Evolutionary conservation across 2,113 vertebrate genomes (phyloP), one percentile per base, ranked within the genome.

Genomic region (Oryzias melastigma): DNA sequence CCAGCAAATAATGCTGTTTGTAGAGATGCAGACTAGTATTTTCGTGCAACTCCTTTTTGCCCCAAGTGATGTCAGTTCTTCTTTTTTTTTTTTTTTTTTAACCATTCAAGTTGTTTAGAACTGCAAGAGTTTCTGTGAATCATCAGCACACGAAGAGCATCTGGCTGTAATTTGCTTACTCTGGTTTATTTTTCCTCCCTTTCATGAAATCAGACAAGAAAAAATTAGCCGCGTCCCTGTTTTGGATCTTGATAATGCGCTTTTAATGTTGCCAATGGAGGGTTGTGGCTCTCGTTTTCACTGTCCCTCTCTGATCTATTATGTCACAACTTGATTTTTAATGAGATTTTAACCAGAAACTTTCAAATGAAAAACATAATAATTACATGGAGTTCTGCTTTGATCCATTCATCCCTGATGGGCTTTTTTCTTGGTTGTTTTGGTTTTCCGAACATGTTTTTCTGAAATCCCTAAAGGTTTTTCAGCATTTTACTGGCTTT

Each of bases 31-130:
- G 35, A 35, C 35, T 35, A 63, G 14, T 29, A 58, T 71, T 54
- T 45, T 14, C 20, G 27, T 25, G 60, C 18, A 45, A 57, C 18
- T 54, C 69, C 50, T 25, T 47, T 80, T 78, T 81, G 45, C 78
- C 51, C 65, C 41, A 46, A 51, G 45, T 70, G 60, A 57, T 79
- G 58, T 77, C 69, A 58, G 40, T 19, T 5, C 42, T 53, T n/a
- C n/a, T n/a, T 55, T 47, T 54, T 50, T 22, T 41, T 40, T 44
- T 62, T 64, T 14, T 59, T 49, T 58, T 65, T 62, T 14, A 16
- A 14, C 42, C 42, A 13, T 45, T 59, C 43, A 58, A 50, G 35
- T 24, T 35, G 35, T 35, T 35, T 35, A 35, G 35, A 35, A 5
- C 25, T 27, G 6, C 25, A 35, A 35, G 7, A 12, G 43, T 63